Conservation (phyloP, 2,113 vertebrate species). For the Dryoscopus gambensis region DNA sequence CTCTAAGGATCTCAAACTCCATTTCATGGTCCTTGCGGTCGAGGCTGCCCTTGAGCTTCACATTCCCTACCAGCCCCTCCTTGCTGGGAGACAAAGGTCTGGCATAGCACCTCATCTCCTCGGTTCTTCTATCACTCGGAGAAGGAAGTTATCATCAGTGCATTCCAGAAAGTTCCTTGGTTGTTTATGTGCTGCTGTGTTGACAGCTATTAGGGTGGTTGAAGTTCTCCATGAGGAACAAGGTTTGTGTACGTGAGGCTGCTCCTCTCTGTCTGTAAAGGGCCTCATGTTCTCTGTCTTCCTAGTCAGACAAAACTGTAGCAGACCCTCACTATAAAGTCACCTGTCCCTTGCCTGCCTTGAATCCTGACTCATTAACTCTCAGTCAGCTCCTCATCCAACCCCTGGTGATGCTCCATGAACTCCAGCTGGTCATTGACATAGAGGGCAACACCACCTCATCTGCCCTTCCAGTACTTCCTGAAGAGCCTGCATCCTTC, state of each 20-base stretch:
- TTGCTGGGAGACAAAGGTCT: background rate
- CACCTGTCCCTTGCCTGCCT: background rate
- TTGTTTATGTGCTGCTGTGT: background rate
- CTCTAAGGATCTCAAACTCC: background rate
- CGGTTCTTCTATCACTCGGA: background rate
- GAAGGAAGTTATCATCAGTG: background rate
- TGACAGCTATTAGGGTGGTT: background rate
- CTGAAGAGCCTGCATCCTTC: background rate
- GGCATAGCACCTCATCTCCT: background rate
- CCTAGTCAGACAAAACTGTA: background rate
- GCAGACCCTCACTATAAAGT: background rate
- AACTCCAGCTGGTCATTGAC: background rate
- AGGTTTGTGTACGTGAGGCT: fast-evolving
- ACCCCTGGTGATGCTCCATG: background rate
- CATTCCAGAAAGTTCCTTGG: background rate
- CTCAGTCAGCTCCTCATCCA: background rate
- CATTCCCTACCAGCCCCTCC: background rate
- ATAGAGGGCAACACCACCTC: background rate
- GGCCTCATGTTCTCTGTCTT: background rate
- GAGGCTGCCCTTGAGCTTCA: background rate
- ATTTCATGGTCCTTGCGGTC: background rate
- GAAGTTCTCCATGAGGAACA: background rate
- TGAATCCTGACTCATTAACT: background rate
- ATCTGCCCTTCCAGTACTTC: background rate
- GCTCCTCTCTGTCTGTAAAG: background rate